Evolutionary conservation across 1,140 invertebrate genomes (phyloP).

Genomic region (Macrocentrus cingulum): DNA sequence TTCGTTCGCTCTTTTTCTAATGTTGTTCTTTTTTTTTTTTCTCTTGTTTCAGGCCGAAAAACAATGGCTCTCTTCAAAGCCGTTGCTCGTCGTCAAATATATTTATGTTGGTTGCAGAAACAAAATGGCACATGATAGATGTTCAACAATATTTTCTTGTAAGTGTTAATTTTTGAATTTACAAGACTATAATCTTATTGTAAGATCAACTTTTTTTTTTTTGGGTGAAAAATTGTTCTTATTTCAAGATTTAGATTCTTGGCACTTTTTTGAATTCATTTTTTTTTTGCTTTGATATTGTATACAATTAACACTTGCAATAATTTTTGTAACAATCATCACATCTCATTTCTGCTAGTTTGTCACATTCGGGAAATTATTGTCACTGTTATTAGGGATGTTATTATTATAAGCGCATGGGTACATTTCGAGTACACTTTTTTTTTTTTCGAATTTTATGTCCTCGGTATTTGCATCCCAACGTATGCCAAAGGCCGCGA

Average conservation of each 20-base stretch:
- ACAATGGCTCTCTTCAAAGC: slow-evolving; percentile 48
- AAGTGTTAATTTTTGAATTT: no score
- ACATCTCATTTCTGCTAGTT: slow-evolving; percentile 21
- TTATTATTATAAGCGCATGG: slow-evolving; percentile 25
- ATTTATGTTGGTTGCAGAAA: slow-evolving; percentile 25
- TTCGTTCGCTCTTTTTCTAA: slow-evolving; percentile 24
- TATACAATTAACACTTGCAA: no score
- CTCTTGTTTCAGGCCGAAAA: slow-evolving; percentile 32
- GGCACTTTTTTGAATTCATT: no score
- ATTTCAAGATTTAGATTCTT: no score
- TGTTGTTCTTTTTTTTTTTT: slow-evolving; percentile 23
- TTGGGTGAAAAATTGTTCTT: no score
- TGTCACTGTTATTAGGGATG: slow-evolving; percentile 8
- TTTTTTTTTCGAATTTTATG: slow-evolving; percentile 13
- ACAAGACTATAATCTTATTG: no score
- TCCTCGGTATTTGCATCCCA: slow-evolving; percentile 43
- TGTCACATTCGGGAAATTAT: slow-evolving; percentile 38
- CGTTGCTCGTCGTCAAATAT: slow-evolving; percentile 37
- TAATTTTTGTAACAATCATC: slow-evolving; percentile 17
- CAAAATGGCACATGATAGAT: slow-evolving; percentile 13
- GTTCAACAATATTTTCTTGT: slow-evolving; percentile 7
- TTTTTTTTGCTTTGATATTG: neutral
- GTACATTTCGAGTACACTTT: slow-evolving; percentile 23
- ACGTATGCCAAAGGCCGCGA: slow-evolving; percentile 53
- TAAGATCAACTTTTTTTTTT: no score